Base-by-base conservation (phyloP, 1,140 invertebrate genomes). In the Aphelenchoides fujianensis region DNA sequence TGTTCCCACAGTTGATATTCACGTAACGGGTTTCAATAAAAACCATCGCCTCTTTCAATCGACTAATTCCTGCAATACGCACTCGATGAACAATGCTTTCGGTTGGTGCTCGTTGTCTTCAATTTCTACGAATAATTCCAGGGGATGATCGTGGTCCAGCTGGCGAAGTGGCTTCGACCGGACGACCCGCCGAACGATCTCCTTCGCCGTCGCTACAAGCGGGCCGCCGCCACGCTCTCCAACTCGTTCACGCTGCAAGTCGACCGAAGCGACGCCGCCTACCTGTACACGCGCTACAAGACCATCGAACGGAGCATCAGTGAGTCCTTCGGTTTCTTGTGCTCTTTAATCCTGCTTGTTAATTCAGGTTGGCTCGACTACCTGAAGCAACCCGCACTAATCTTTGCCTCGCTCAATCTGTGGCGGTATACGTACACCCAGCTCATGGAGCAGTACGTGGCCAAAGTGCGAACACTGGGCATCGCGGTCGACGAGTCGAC, bases 221-320 rank as follows among this genome's bases (percentile, higher is more conserved):
- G 34, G 19, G 55, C 55, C 5, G 5, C 55, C 5, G 34, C 5
- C 12, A 23, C 5, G 5, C 28, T 59, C 34, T 5, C 19, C 5
- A 59, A 59, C 55, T 7, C 5, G 12, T 59, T 59, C 23, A 59
- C 55, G 7, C 7, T 59, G 5, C 5, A 59, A 59, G 7, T 59
- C 5, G 34, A 5, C 34, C 12, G 34, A 59, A 19, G 19, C 55
- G 55, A 59, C 23, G 55, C 5, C 12, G 19, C 19, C 23, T 59
- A 59, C 34, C 55, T 59, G 5, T 59, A 59, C 19, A 5, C 23
- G 34, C 55, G 55, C 12, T 59, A 59, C 55, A 59, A 59, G 23
- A 59, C 5, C 5, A 59, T 59, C 5, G 19, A 59, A 59, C 5
- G 19, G 5, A 19, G 5, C 34, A 5, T 19, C 5, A 5, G 55